Evolutionary conservation across 2,113 vertebrate species (phyloP).

Genomic region (Riparia riparia): DNA sequence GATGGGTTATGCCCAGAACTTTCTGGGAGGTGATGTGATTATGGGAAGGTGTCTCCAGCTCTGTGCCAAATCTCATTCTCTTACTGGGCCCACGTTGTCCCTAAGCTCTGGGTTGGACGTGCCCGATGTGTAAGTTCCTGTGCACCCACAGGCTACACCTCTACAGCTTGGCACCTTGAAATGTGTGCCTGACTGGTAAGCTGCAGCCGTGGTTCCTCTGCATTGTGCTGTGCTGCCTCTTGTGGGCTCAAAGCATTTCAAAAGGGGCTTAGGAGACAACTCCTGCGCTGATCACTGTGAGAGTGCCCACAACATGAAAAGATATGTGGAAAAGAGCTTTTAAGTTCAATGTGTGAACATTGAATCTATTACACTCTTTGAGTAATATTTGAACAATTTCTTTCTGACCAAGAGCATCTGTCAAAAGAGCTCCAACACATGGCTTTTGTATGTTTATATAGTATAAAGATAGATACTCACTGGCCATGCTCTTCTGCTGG

Average conservation of each 20-base stretch:
- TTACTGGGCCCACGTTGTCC: not conserved
- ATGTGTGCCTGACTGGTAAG: accelerated
- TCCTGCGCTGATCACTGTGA: not conserved
- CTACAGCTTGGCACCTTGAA: not conserved
- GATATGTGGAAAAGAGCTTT: not conserved
- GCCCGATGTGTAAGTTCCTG: not conserved
- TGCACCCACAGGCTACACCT: not conserved
- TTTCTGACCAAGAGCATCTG: not conserved
- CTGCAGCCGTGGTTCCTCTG: accelerated
- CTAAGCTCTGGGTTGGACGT: not conserved
- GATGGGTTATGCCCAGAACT: not conserved
- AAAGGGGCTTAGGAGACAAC: not conserved
- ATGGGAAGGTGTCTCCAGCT: not conserved
- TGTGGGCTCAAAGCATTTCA: not conserved
- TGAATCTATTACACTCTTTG: not conserved
- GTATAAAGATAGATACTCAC: not conserved
- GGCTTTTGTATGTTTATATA: not conserved
- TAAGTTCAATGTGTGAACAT: not conserved
- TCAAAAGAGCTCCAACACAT: not conserved
- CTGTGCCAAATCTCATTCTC: not conserved
- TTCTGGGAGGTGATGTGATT: not conserved
- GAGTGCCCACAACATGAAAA: not conserved
- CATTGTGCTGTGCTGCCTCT: not conserved
- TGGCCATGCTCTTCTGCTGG: not conserved
- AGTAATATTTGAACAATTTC: not conserved